Conservation (phyloP, 2,888 invertebrate species). For the Rotaria magnacalcarata region DNA sequence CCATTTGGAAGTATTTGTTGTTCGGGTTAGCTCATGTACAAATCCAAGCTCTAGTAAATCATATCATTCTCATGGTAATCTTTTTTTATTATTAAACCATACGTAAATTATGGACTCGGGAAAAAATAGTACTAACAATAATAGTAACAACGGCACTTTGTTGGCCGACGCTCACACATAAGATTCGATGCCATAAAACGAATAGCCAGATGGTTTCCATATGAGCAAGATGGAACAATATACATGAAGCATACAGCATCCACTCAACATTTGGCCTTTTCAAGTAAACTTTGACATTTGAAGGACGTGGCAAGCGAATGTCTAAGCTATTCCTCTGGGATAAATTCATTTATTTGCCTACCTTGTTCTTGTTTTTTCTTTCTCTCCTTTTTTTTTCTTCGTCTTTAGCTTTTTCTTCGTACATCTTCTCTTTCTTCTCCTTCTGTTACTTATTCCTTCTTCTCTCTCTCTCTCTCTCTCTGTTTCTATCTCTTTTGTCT, state of each 20-base stretch:
- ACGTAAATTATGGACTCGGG: neutral
- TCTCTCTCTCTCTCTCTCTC: neutral
- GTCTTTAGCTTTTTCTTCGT: neutral
- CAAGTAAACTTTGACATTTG: constrained; percentile 1
- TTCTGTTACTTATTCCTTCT: neutral
- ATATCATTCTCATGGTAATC: neutral
- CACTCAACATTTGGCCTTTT: neutral
- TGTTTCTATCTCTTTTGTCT: neutral
- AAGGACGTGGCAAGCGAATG: neutral
- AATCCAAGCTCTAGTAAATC: neutral
- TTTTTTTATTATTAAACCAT: neutral
- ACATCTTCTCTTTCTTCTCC: too few species aligned
- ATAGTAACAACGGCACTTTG: neutral
- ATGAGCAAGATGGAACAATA: neutral
- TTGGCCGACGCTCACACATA: neutral
- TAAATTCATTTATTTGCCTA: neutral
- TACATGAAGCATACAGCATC: neutral
- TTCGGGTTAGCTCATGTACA: neutral
- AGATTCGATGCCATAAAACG: neutral
- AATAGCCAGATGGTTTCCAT: neutral
- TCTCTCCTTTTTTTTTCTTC: neutral
- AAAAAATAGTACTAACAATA: neutral
- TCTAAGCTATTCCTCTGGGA: neutral
- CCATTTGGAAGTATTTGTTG: neutral
- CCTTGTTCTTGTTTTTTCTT: neutral